Percentiles rank a stretch among this genome's conserved stretches.
Conservation (phyloP, 2,113 vertebrate genomes). For the Neogobius melanostomus region DNA sequence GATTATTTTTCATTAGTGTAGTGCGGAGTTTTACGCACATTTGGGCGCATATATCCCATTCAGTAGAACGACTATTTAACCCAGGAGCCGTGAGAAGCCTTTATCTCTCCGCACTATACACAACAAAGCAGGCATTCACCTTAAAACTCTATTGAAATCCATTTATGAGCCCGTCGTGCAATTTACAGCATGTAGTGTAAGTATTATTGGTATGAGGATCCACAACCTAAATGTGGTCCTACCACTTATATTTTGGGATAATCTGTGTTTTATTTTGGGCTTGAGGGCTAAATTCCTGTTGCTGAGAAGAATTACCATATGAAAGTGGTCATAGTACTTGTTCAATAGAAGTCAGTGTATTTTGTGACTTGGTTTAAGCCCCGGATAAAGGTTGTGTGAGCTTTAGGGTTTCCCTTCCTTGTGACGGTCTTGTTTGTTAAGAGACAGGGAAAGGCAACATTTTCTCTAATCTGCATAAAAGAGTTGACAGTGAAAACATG, state of each 20-base stretch:
- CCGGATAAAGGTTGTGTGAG: constrained; percentile 79
- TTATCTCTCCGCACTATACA: constrained; percentile 15
- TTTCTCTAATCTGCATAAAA: constrained; percentile 1
- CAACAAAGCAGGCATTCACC: constrained; percentile 30
- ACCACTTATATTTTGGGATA: constrained; percentile 69
- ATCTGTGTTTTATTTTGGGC: constrained; percentile 84
- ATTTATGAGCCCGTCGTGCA: constrained; percentile 6
- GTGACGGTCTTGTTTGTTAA: constrained; percentile 28
- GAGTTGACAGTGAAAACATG: neutral
- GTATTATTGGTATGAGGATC: constrained; percentile 72
- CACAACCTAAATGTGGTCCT: constrained; percentile 57
- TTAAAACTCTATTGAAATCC: constrained; percentile 19
- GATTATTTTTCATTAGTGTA: constrained; percentile 4
- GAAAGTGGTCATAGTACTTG: constrained; percentile 87
- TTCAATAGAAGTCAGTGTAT: constrained; percentile 85
- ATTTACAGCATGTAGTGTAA: constrained; percentile 53
- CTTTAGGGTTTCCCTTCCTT: constrained; percentile 71
- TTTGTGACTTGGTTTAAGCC: constrained; percentile 84
- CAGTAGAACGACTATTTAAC: neutral
- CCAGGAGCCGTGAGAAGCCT: constrained; percentile 24
- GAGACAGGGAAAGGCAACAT: neutral
- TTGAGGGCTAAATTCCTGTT: constrained; percentile 89
- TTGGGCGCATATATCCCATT: neutral
- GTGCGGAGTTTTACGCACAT: neutral
- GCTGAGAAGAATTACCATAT: constrained; percentile 95